Base-by-base conservation (phyloP, 2,113 vertebrate species). In the Oryzias celebensis region DNA sequence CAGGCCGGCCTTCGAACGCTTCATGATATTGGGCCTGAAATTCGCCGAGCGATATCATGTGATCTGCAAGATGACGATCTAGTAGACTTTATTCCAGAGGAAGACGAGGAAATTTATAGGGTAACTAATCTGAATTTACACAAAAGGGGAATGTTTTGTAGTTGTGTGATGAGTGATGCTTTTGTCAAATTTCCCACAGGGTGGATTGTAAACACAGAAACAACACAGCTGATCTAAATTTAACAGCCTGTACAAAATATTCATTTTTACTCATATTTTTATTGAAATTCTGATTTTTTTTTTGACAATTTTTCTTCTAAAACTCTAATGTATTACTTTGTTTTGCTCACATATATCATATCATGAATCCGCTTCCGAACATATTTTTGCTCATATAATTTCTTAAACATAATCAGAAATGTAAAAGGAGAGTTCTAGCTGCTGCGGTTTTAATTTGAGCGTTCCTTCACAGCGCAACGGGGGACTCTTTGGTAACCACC, bases 1-100 rank as follows among this genome's bases (percentile, higher is more conserved):
- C 94, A 99, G 97, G 97, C 97, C 78, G 97, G 97, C 87, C 94
- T 99, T 90, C 96, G 96, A 89, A 99, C 97, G 53, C 94, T 99
- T 86, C 97, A 99, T 90, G 97, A 99, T 92, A 98, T 99, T 84
- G 97, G 97, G 87, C 97, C 97, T 65, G 97, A 99, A 95, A 99
- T 99, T 88, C 96, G 97, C 69, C 94, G 97, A 87, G 97, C 97
- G 83, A 99, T 99, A 91, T 99, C 97, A 87, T 98, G 97, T 92
- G 97, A 99, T 91, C 95, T 99, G 90, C 96, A 99, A 88, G 97
- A 99, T 89, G 97, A 98, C 81, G 97, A 98, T 83, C 94, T 96
- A 65, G 94, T 98, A 91, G 94, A 97, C 90, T 94, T 94, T 90
- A 95, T 96, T 84, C 92, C 92, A 81, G 96, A 96, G 84, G 96